Evolutionary conservation across 2,888 invertebrate genomes (phyloP).

Genomic region (Diarsia rubi): DNA sequence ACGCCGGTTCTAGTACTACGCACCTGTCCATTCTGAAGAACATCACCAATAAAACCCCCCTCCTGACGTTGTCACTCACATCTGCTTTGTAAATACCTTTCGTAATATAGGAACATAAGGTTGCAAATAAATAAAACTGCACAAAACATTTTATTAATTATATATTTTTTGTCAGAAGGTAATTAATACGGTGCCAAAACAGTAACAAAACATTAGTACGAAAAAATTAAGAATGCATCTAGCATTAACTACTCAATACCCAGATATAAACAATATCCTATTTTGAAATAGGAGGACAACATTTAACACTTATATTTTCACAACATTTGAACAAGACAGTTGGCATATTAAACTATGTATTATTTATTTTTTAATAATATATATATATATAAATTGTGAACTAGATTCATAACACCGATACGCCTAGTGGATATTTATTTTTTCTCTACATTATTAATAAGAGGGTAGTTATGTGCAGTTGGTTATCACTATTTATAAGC

Average conservation of each 20-base stretch:
- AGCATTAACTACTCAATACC: slow-evolving; percentile 88
- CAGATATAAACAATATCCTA: slow-evolving; percentile 82
- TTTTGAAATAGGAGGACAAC: slow-evolving; percentile 80
- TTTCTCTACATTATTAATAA: slow-evolving; percentile 77
- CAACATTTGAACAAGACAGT: slow-evolving; percentile 88
- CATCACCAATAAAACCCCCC: too few relatives aligned
- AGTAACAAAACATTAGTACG: slow-evolving; percentile 90
- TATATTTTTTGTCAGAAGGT: slow-evolving; percentile 91
- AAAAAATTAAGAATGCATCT: slow-evolving; percentile 90
- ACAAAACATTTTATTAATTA: slow-evolving; percentile 85
- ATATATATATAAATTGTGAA: slow-evolving; percentile 82
- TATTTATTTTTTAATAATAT: slow-evolving; percentile 66
- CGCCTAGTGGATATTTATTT: slow-evolving; percentile 85
- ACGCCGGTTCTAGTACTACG: too few relatives aligned
- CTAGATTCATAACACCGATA: slow-evolving; percentile 88
- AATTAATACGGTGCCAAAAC: slow-evolving; percentile 91
- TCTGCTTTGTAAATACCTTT: too few relatives aligned
- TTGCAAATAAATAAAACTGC: slow-evolving; percentile 80
- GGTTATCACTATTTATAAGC: slow-evolving; percentile 42
- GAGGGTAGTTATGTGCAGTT: slow-evolving; percentile 79
- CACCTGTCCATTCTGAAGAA: too few relatives aligned
- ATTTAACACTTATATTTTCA: slow-evolving; percentile 88
- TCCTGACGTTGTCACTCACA: too few relatives aligned
- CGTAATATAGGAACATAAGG: not conserved
- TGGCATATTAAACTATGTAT: slow-evolving; percentile 77